phyloP scores from a whole-genome alignment of 2,888 invertebrate genomes.

The Diplazon laetatorius region DNA sequence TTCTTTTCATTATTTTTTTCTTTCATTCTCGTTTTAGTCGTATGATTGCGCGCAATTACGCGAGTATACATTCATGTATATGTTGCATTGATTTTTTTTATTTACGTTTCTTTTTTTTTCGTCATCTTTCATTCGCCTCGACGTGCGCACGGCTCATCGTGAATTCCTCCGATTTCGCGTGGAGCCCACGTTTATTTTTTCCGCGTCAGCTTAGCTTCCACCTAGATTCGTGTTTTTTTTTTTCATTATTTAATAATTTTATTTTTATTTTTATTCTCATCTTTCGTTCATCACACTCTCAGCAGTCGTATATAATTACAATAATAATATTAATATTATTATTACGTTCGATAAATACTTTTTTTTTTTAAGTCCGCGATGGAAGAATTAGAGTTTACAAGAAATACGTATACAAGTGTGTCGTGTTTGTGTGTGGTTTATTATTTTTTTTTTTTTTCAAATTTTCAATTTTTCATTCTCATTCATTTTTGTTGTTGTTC shows the following conservation, averaged over 20 bases:
- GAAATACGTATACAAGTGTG: slow-evolving; percentile 91
- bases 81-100: no score
- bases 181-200: slow-evolving; percentile 59
- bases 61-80: slow-evolving; percentile 64
- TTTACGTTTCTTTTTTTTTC: slow-evolving; percentile 41
- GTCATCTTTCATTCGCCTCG: slow-evolving; percentile 59
- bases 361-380: slow-evolving; percentile 82
- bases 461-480: slow-evolving; percentile 63
- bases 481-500: slow-evolving; percentile 32
- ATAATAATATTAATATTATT: slow-evolving; percentile 81
- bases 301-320: slow-evolving; percentile 82
- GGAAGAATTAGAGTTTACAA: slow-evolving; percentile 86
- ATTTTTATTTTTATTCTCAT: no score
- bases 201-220: slow-evolving; percentile 56
- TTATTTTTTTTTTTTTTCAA: slow-evolving; percentile 57
- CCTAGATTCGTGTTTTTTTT: slow-evolving; percentile 70
- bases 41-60: slow-evolving; percentile 55
- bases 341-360: slow-evolving; percentile 82
- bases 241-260: no score
- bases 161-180: slow-evolving; percentile 36
- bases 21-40: slow-evolving; percentile 7
- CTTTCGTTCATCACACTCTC: slow-evolving; percentile 80
- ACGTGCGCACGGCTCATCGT: slow-evolving; percentile 49
- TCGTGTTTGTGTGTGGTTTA: slow-evolving; percentile 70
- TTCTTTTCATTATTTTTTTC: slow-evolving; percentile 78